These are phyloP conservation scores for Acrocephalus kingi DNA, from an alignment of 2,113 vertebrate species.

Conservation along the genomic window DNA sequence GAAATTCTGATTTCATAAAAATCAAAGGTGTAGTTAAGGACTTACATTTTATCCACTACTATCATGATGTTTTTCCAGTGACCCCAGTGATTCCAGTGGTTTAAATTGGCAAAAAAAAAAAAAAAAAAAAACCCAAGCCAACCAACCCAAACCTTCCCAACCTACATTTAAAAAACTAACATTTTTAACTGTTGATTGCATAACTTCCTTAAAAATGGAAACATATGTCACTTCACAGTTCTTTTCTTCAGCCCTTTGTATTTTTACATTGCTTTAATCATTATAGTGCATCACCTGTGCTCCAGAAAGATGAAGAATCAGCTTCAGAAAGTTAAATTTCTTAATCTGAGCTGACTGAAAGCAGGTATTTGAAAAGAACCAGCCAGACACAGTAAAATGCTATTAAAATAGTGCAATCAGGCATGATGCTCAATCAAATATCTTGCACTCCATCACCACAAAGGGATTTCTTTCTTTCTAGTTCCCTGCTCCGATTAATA, in stretches of 20 bases:
- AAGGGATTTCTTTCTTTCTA: conserved; percentile 19
- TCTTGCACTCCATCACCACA: background rate
- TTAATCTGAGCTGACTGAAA: background rate
- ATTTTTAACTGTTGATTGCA: background rate
- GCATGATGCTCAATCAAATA: conserved; percentile 9
- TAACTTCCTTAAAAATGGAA: background rate
- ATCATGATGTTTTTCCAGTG: background rate
- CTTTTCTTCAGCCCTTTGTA: background rate
- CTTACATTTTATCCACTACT: background rate
- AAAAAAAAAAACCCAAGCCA: background rate
- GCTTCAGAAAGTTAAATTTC: background rate
- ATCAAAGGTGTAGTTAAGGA: background rate
- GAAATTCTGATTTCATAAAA: conserved; percentile 3
- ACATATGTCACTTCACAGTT: background rate
- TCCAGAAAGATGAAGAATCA: background rate
- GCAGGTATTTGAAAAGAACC: background rate
- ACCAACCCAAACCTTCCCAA: background rate
- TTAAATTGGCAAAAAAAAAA: background rate
- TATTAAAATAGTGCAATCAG: conserved; percentile 1
- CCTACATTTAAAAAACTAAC: background rate
- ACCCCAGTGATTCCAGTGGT: background rate
- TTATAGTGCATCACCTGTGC: background rate
- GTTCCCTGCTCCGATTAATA: background rate
- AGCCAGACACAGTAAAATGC: conserved; percentile 11
- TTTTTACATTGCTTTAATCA: background rate